Evolutionary conservation across 2,797 vertebrate genomes (phyloP).

Genomic region (Malacoctenus gilli): DNA sequence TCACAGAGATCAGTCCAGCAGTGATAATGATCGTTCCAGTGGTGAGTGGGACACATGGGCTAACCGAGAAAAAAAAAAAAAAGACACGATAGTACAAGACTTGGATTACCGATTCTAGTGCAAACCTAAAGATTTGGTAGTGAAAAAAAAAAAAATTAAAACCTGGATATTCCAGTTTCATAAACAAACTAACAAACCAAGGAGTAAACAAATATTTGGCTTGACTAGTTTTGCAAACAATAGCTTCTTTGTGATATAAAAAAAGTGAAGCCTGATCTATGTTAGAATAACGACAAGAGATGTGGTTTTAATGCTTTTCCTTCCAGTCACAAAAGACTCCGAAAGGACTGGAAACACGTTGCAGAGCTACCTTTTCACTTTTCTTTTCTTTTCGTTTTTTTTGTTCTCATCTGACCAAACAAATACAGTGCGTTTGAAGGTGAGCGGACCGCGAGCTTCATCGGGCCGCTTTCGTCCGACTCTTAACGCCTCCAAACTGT

Average conservation of each 20-base stretch:
- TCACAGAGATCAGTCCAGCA: constrained; percentile 59
- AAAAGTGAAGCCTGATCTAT: constrained; percentile 57
- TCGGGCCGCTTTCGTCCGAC: constrained; percentile 37
- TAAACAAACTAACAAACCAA: constrained; percentile 66
- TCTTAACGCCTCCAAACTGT: constrained; percentile 40
- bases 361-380: constrained; percentile 52
- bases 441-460: constrained; percentile 38
- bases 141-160: constrained; percentile 20
- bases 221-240: constrained; percentile 64
- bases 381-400: too few relatives aligned
- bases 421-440: constrained; percentile 35
- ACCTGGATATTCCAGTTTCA: constrained; percentile 72
- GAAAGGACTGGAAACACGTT: constrained; percentile 54
- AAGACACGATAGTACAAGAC: constrained; percentile 26
- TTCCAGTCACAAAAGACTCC: constrained; percentile 67
- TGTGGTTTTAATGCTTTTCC: constrained; percentile 59
- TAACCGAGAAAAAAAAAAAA: neutral
- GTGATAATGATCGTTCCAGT: constrained; percentile 73
- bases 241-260: constrained; percentile 41
- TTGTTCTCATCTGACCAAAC: constrained; percentile 26
- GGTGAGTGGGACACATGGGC: constrained; percentile 56
- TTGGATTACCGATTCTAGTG: constrained; percentile 63
- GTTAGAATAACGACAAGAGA: constrained; percentile 56
- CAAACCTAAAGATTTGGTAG: constrained; percentile 69
- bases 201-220: constrained; percentile 69